phyloP scores from a whole-genome alignment of 2,113 vertebrate species.

The Sakesphorus luctuosus region DNA sequence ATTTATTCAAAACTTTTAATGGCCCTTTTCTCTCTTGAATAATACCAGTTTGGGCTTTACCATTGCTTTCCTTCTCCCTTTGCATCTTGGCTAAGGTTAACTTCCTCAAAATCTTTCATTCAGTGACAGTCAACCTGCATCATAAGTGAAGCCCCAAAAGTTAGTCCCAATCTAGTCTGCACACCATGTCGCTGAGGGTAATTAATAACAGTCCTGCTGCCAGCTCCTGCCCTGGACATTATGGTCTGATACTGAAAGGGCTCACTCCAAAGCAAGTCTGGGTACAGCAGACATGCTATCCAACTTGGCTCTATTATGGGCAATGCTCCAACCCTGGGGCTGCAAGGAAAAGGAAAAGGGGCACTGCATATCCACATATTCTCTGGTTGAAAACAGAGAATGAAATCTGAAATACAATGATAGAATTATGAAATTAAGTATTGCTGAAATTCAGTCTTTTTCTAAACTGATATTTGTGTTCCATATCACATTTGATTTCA shows the following conservation, averaged over 20 bases:
- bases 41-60: background rate
- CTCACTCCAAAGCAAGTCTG: background rate
- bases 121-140: background rate
- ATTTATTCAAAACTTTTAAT: background rate
- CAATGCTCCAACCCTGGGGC: background rate
- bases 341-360: background rate
- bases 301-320: background rate
- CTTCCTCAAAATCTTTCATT: background rate
- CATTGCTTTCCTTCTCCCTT: background rate
- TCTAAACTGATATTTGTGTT: background rate
- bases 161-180: background rate
- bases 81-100: background rate
- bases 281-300: background rate
- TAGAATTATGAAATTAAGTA: background rate
- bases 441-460: background rate
- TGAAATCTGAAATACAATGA: background rate
- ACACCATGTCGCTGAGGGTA: background rate
- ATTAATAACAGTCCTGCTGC: background rate
- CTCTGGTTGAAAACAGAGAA: background rate
- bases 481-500: background rate
- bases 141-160: background rate
- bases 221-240: background rate
- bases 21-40: background rate
- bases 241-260: background rate
- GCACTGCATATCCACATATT: background rate